Base-by-base conservation (phyloP, 1,140 invertebrate genomes). In the Cherax quadricarinatus region DNA sequence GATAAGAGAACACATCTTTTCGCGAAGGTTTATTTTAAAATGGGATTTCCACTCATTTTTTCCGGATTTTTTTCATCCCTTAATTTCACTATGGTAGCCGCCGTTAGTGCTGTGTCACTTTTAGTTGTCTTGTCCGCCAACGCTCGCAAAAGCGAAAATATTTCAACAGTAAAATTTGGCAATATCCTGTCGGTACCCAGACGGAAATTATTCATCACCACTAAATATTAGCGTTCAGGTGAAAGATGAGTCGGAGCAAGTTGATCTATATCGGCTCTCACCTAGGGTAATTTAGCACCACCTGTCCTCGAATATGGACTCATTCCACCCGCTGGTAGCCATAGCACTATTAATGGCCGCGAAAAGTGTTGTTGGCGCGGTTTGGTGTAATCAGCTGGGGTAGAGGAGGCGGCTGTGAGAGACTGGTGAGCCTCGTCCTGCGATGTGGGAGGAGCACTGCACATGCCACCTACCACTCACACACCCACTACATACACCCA, bases 321-420 rank as follows among this genome's bases (percentile, higher is more conserved):
- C 12, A 41, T 53, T 91, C 12, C 51, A 60, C 6, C 62, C 21
- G 48, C 16, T 21, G 18, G 70, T 86, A 16, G 41, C 24, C 14
- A 21, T 49, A 81, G 85, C 90, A 80, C 30, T 80, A 92, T 92
- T 92, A 92, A 48, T 57, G 48, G 75, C 60, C 90, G 62, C 90
- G 49, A 92, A 92, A 62, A 3, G 14, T 24, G 16, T 30, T 66
- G 62, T 60, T 79, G 75, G 84, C 75, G 90, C 83, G 85, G 90
- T 86, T 92, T 87, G 90, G 90, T 92, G 90, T 92, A 92, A 92
- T 92, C 90, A 92, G 90, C 90, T 92, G 90, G 90, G 90, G 90
- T 92, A 86, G 90, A 92, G 90, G 90, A 92, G 89, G 84, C 90
- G 90, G 84, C 84, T 92, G 90, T 92, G 89, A 92, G 90, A 86